Base-by-base conservation (phyloP, 2,888 invertebrate genomes). In the Ophioninae sp. region DNA sequence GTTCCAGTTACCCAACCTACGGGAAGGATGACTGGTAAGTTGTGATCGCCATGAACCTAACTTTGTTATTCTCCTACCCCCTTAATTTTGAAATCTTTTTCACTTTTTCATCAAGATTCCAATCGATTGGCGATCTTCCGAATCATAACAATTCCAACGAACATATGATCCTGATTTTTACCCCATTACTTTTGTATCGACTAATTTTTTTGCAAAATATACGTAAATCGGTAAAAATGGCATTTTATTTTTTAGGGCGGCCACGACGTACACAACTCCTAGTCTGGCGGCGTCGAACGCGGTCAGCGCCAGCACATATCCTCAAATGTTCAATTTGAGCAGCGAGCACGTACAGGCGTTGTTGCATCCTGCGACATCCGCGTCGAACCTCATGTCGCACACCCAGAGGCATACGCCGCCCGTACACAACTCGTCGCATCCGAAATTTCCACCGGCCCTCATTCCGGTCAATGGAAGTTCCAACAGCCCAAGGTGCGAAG, bases 21-120 rank as follows among this genome's bases (percentile, higher is more conserved):
- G 94, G 94, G 92, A 94, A 94, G 94, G 94, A 94, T 92, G 94
- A 94, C 92, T 94, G 94, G 94, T 94, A 93, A 94, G 94, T 93
- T 89, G 89, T 89, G 89, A 90, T 89, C 90, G 50, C 13, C 10
- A 50, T 3, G 10, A 13, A 50, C 3, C 10, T 13, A 50, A 50
- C 2, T 10, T 50, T 17, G 13, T 17, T 5, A 50, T 50, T 17
- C 13, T 0, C 10, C 50, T 13, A 13, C 50, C 50, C 50, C 13
- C 17, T 7, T 13, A 13, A 10, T 44, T 10, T 44, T 7, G 10
- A 44, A 10, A 10, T 7, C 44, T 44, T 44, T 10, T 10, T 10
- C 10, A 44, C 44, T 10, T 44, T 44, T 10, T 7, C 7, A 10
- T 44, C 30, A 30, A 30, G 30, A 30, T 30, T 30, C 30, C 2